Base-by-base conservation (phyloP, 2,888 invertebrate genomes). In the Drosophila algonquin region DNA sequence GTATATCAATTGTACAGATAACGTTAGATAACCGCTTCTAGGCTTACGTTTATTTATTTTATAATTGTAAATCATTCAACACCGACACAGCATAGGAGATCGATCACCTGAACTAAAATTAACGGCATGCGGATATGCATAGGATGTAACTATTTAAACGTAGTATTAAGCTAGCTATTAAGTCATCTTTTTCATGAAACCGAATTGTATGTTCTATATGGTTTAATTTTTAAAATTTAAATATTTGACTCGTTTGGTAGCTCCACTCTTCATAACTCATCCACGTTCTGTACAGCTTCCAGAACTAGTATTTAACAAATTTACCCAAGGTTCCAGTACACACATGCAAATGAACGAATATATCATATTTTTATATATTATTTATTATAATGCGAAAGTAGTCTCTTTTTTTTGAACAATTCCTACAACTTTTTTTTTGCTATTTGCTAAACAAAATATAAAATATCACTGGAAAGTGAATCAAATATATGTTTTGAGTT, bases 401-500 rank as follows among this genome's bases (percentile, higher is more conserved):
- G 45, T 63, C 67, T 75, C 73, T 80, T 73, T 79, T 76, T 76
- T 52, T 24, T 62, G 51, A 64, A 68, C 67, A 40, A 14, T 40
- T 40, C n/a, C n/a, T 40, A 40, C n/a, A 40, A 7, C 32, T 16
- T 57, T 77, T 79, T 81, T 73, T 75, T 62, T 61, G 63, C 75
- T 76, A 76, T 67, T 75, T 40, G 75, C 78, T 76, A 71, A 87
- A 82, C 77, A 81, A 87, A 77, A 71, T 74, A 78, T 74, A 69
- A 76, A 76, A 52, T 73, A 65, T 80, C 75, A 81, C 82, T 84
- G 77, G 68, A 82, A 79, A 79, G 89, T 84, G 77, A 79, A 80
- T 84, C n/a, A 40, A 40, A 40, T 14, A 7, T n/a, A n/a, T n/a
- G 7, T 40, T n/a, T 7, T 7, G n/a, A 6, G 40, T 40, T 40